Conservation (phyloP, 2,888 invertebrate species). For the Rotaria sp. region DNA sequence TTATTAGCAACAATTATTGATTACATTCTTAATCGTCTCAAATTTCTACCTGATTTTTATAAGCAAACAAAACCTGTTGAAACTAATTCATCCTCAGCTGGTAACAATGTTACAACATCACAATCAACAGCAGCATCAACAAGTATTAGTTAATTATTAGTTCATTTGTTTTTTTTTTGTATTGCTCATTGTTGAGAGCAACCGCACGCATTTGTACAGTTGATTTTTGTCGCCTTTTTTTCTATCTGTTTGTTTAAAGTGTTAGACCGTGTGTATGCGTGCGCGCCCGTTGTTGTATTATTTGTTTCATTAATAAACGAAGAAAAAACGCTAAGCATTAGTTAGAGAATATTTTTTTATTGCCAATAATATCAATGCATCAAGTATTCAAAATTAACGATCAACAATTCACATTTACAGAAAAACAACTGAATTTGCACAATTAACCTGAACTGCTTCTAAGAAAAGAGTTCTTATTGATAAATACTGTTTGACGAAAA, state of each 20-base stretch:
- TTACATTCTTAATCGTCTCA: conserved; percentile 21
- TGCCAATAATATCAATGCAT: too few relatives aligned
- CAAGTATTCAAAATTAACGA: too few relatives aligned
- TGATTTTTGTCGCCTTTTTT: neutral
- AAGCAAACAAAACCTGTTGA: conserved; percentile 7
- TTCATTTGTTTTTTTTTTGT: neutral
- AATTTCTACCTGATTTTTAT: neutral
- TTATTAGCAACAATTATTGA: conserved; percentile 53
- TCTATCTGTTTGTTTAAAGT: neutral
- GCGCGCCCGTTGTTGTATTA: neutral
- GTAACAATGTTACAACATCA: neutral
- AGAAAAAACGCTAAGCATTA: neutral
- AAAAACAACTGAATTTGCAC: too few relatives aligned
- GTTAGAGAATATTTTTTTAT: too few relatives aligned
- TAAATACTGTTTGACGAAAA: too few relatives aligned
- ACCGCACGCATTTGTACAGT: neutral
- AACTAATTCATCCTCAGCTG: neutral
- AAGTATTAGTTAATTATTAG: neutral
- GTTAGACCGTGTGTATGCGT: neutral
- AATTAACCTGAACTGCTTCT: too few relatives aligned
- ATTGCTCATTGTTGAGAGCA: neutral
- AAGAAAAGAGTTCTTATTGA: too few relatives aligned
- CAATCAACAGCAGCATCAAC: neutral
- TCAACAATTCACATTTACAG: too few relatives aligned
- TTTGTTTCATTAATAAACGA: neutral